Conservation (phyloP, 2,888 invertebrate species). For the Campoplex capitator region DNA sequence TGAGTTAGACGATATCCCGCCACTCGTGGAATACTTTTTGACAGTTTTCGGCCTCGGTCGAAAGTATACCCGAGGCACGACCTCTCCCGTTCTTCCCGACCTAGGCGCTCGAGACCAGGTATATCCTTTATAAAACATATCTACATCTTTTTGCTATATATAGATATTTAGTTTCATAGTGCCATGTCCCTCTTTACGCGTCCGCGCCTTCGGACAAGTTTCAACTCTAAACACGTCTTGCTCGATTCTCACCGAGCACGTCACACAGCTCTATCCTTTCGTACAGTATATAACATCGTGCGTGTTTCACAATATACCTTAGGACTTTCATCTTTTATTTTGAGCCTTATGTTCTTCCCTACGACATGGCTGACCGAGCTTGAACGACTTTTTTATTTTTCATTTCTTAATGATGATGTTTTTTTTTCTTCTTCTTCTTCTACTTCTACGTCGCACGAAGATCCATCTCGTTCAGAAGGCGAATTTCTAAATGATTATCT, state of each 20-base stretch:
- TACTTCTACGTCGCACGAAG: constrained; percentile 4
- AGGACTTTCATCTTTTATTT: constrained; percentile 9
- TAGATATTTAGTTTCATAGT: constrained; percentile 83
- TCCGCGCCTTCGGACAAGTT: constrained; percentile 83
- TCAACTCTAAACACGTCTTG: constrained; percentile 80
- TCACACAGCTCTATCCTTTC: constrained; percentile 81
- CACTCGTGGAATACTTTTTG: constrained; percentile 76
- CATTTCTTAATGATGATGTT: constrained; percentile 19
- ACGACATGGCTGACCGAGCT: constrained; percentile 43
- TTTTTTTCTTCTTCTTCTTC: background rate
- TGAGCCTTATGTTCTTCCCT: constrained; percentile 6
- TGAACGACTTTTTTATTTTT: constrained; percentile 40
- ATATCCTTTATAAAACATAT: constrained; percentile 23
- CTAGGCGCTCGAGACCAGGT: constrained; percentile 50
- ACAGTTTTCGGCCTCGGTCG: constrained; percentile 77
- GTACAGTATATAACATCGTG: background rate
- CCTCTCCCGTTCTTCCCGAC: constrained; percentile 41
- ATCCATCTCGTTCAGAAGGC: constrained; percentile 28
- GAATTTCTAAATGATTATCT: constrained; percentile 40
- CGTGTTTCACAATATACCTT: constrained; percentile 54
- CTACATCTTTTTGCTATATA: constrained; percentile 43
- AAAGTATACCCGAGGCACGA: constrained; percentile 61
- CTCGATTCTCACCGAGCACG: constrained; percentile 74
- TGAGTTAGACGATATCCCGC: constrained; percentile 75
- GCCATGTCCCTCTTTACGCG: constrained; percentile 83